Base-by-base conservation (phyloP, 1,140 invertebrate genomes). In the Ceratina australensis region DNA sequence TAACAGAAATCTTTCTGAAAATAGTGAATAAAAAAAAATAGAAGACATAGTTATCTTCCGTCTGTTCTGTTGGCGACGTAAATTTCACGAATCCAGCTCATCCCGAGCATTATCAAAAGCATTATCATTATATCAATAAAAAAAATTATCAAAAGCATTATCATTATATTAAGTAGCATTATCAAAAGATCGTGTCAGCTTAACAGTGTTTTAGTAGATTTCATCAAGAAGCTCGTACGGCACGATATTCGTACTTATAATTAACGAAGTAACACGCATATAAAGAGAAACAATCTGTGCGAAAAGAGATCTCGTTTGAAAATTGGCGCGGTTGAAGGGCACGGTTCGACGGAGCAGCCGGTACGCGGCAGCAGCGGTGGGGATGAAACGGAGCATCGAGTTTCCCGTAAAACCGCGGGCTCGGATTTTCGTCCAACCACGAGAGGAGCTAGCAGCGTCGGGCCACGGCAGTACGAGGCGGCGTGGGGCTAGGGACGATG, bases 401-500 rank as follows among this genome's bases (percentile, higher is more conserved):
- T 72, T 71, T n/a, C 1, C 16, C n/a, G 52, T 16, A 18, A 18
- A 54, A 65, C 5, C 26, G 33, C 26, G 33, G 42, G 3, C 75
- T 52, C 65, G 56, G 47, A 57, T 75, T 57, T 56, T 33, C 74
- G 72, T 60, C 50, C 60, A 67, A 75, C 81, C 84, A 75, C 78
- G 59, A 60, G 81, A 59, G 85, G 83, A 75, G 83, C 85, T 86
- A 87, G 87, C 81, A 81, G 71, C 84, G 77, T 67, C 82, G 56
- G 65, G 56, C 64, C 22, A 47, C 50, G 80, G 79, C 73, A 80
- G 78, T 85, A 81, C 60, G 79, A 59, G 75, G 64, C 79, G 74
- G 80, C 73, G 84, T 89, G 82, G 83, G 79, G 78, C 76, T 84
- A 82, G 80, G 71, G 75, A 86, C 85, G 85, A 86, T 85, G 83